Evolutionary conservation across 1,140 invertebrate genomes (phyloP).

Genomic region (Dreissena polymorpha): DNA sequence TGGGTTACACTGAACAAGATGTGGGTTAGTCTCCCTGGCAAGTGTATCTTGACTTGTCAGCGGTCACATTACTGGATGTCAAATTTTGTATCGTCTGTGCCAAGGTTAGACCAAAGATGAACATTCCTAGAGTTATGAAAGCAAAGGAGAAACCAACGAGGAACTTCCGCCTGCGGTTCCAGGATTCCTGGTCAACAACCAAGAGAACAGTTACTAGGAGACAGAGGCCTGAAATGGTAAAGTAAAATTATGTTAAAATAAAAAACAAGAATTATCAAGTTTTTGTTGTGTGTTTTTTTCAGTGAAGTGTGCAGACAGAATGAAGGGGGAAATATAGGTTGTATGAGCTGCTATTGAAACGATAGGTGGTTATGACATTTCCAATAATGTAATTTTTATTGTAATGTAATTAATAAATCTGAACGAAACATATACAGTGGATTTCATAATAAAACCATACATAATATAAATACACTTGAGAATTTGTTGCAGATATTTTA

Average conservation of each 20-base stretch:
- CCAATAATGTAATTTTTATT: no score
- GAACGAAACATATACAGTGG: no score
- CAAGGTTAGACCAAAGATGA: slow-evolving; percentile 83
- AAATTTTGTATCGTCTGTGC: slow-evolving; percentile 80
- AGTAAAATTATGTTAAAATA: neutral
- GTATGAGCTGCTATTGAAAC: no score
- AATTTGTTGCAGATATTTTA: no score
- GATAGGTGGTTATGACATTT: no score
- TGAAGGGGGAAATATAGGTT: neutral
- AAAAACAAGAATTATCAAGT: no score
- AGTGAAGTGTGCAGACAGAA: neutral
- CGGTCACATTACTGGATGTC: slow-evolving; percentile 59
- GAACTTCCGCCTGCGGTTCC: slow-evolving; percentile 51
- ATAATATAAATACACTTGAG: no score
- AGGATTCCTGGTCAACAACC: slow-evolving; percentile 55
- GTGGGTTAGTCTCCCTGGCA: slow-evolving; percentile 37
- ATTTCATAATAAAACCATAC: no score
- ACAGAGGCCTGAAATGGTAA: slow-evolving; percentile 81
- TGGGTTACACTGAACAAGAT: no score
- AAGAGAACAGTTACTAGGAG: slow-evolving; percentile 81
- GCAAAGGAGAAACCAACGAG: slow-evolving; percentile 74
- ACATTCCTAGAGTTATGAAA: slow-evolving; percentile 83
- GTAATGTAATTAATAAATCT: no score
- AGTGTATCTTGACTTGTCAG: slow-evolving; percentile 71
- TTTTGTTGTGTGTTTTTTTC: no score